Base-by-base conservation (phyloP, 35 echinoderm and acorn worm species). In the Acanthaster planci region DNA sequence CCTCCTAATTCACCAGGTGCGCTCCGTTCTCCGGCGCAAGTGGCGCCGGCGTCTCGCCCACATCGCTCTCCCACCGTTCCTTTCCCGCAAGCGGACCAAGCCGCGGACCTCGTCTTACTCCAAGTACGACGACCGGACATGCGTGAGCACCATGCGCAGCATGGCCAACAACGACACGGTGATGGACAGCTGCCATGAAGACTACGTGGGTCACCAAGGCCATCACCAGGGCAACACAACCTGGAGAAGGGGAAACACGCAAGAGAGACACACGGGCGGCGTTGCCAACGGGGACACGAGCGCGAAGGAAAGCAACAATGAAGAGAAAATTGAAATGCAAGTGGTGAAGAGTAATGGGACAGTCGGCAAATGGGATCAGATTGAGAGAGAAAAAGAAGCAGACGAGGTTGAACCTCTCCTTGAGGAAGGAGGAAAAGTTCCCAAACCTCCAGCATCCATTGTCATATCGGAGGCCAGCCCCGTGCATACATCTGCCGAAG, bases 101-200 rank as follows among this genome's bases (percentile, higher is more conserved):
- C 64, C 64, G 10, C 64, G 64, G 26, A 72, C 64, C 9, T 72
- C 64, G 0, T 72, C 64, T 10, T 72, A 72, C 29, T 72, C 64
- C 30, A 72, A 72, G 64, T 72, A 72, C n/a, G 64, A 72, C 64
- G 64, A 72, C 26, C 64, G 30, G 34, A 72, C 64, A 10, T 72
- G n/a, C 64, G 30, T 34, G 26, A 72, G 64, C 34, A 72, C 64
- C 7, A 72, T 72, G 64, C 64, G 64, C 26, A 72, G 64, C 23
- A 29, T 72, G 64, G n/a, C 64, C 64, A 2, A 72, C 64, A 72
- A 72, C 23, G 64, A 72, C 64, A 72, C 64, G 2, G 26, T 72
- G 64, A 34, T 7, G 64, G 64, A 72, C 26, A 7, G 30, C 64
- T 72, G 30, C 64, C 26, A 72, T 72, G 64, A 72, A 3, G 64